Base-by-base conservation (phyloP, 2,113 vertebrate genomes). In the Saguinus midas region DNA sequence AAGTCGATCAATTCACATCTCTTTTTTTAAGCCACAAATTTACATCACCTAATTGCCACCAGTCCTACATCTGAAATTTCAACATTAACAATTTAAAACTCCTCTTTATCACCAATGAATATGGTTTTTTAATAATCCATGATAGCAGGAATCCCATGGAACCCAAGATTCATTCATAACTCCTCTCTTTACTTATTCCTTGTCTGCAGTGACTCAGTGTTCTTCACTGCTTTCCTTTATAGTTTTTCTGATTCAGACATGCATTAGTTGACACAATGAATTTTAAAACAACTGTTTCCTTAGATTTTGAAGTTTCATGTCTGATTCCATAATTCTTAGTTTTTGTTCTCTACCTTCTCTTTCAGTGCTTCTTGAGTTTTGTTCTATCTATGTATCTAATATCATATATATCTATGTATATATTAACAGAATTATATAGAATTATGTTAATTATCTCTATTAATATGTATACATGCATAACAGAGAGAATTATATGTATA, bases 221-320 rank as follows among this genome's bases (percentile, higher is more conserved):
- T 91, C 40, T 68, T 43, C 55, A 52, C 6, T 68, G 91, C 40
- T 61, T 68, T 61, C 75, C 43, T 61, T 87, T 37, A 2, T 21
- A 55, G n/a, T 82, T 92, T 79, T 90, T 76, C 81, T 92, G 66
- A 86, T 79, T 91, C 82, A 85, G 20, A 45, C 9, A 72, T 87
- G 37, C 86, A 85, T 25, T 78, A 37, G 37, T 40, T 90, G 43
- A 87, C 17, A 90, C 23, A 86, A 72, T 32, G 1, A 48, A 81
- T 95, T 95, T 94, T 25, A 75, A 7, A 52, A 75, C 27, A 55
- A 76, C 11, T 78, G 43, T 70, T 91, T 57, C 37, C 32, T 88
- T 21, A 66, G 48, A 37, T 86, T 81, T 86, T 87, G 50, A 90
- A 18, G 35, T 55, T 87, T 76, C 81, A 87, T 58, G 5, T 50